These are phyloP conservation scores for Larimichthys polyactis DNA, from an alignment of 2,113 vertebrate species.

Conservation along the genomic window DNA sequence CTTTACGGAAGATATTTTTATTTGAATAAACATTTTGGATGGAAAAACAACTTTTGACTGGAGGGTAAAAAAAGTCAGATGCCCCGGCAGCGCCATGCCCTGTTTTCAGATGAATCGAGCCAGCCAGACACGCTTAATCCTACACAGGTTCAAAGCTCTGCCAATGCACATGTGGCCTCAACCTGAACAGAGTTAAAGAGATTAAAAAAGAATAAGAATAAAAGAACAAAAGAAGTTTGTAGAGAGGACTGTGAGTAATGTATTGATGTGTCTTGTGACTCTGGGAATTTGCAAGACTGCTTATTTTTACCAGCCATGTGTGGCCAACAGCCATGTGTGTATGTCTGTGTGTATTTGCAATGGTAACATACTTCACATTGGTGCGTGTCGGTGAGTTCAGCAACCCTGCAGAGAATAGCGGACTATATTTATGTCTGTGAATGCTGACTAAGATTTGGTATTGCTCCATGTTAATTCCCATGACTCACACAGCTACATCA, in stretches of 20 bases:
- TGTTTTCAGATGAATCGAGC: conserved; percentile 55
- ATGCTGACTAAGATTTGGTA: conserved; percentile 52
- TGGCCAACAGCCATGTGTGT: neutral
- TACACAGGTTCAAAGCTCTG: conserved; percentile 74
- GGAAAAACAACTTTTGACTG: conserved; percentile 12
- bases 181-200: conserved; percentile 72
- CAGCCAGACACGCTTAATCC: conserved; percentile 77
- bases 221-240: conserved; percentile 54
- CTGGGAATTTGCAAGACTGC: conserved; percentile 31
- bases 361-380: conserved; percentile 39
- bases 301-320: conserved; percentile 54
- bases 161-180: conserved; percentile 80
- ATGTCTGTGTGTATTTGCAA: conserved; percentile 37
- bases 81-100: conserved; percentile 25
- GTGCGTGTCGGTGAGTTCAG: conserved; percentile 45
- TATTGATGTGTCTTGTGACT: conserved; percentile 51
- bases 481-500: conserved; percentile 49
- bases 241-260: conserved; percentile 53
- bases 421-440: conserved; percentile 14
- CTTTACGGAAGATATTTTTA: neutral
- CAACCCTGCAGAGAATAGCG: conserved; percentile 33
- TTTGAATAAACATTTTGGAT: conserved; percentile 21
- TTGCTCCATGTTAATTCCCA: neutral
- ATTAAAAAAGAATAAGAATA: conserved; percentile 46
- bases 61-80: conserved; percentile 36